Evolutionary conservation across 2,797 vertebrate species (phyloP), one percentile per base, ranked within the genome.

Genomic region (Myotis pilosus): DNA sequence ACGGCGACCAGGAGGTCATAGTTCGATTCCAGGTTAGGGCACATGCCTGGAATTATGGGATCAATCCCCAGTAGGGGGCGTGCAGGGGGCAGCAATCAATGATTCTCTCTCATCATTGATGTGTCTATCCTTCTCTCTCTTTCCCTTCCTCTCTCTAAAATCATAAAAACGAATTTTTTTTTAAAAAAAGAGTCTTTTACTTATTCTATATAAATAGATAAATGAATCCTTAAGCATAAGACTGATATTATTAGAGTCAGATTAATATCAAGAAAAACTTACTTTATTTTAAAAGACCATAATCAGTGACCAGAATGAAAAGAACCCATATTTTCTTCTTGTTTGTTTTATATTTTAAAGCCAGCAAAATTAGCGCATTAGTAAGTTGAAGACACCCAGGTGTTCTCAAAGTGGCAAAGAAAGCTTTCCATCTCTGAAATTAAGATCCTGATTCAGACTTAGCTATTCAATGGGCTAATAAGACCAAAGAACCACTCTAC

Each of bases 321-420:
- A 94, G 22, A 94, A 89, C 1, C 13, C 36, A 12, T 75, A 87
- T 82, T 57, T 89, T 66, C 33, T 95, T 90, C 22, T 33, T 64
- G 8, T 76, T 69, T 87, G 68, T 89, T 94, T 78, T 62, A 51
- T 49, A 89, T 91, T 93, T 91, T 84, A 94, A 96, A 95, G 49
- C 22, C 5, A 94, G 47, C 33, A 96, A 92, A 91, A 79, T 85
- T 19, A 94, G 28, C 64, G 33, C 6, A 15, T 84, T 53, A 85
- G 25, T 51, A 92, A 64, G 53, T n/a, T 80, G 62, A 87, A 68
- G 76, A 84, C n/a, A 75, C 62, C 16, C 11, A 53, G 10, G 23
- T 87, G 20, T 57, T 75, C 47, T 87, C 51, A 81, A 95, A 96
- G 41, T 8, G 20, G 49, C 49, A 92, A 91, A 92, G 71, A 69